Evolutionary conservation across 2,888 invertebrate species (phyloP).

Genomic region (Brachycybe producta): DNA sequence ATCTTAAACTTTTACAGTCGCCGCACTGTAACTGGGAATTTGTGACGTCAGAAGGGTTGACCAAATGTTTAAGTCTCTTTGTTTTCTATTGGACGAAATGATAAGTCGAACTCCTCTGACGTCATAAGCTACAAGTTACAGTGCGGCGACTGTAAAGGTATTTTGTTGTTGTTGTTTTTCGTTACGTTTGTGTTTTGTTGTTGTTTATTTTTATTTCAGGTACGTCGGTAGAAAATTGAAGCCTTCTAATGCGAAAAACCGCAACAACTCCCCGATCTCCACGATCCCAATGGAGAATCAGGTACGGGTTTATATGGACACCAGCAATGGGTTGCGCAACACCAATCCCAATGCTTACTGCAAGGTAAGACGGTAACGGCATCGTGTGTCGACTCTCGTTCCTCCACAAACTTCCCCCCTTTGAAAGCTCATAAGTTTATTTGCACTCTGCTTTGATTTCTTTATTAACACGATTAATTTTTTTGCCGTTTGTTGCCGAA

Average conservation of each 20-base stretch:
- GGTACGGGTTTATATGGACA: conserved; percentile 90
- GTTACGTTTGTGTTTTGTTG: neutral
- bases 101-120: too few relatives aligned
- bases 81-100: too few relatives aligned
- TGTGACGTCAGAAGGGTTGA: too few relatives aligned
- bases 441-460: too few relatives aligned
- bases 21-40: too few relatives aligned
- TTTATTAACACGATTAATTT: too few relatives aligned
- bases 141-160: neutral
- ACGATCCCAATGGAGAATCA: conserved; percentile 62
- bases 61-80: too few relatives aligned
- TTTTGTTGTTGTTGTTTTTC: conserved; percentile 3
- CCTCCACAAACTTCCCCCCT: too few relatives aligned
- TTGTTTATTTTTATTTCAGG: conserved; percentile 7
- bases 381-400: conserved; percentile 4
- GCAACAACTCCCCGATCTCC: conserved; percentile 33
- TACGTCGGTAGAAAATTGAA: conserved; percentile 37
- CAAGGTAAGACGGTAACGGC: conserved; percentile 54
- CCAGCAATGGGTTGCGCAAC: conserved; percentile 64
- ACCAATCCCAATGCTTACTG: conserved; percentile 75
- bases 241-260: conserved; percentile 15
- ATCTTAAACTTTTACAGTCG: neutral
- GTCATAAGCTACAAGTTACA: too few relatives aligned
- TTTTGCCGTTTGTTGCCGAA: too few relatives aligned
- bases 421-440: too few relatives aligned